These are phyloP conservation scores for Solenopsis invicta DNA, from an alignment of 1,140 invertebrate genomes.

Conservation along the genomic window DNA sequence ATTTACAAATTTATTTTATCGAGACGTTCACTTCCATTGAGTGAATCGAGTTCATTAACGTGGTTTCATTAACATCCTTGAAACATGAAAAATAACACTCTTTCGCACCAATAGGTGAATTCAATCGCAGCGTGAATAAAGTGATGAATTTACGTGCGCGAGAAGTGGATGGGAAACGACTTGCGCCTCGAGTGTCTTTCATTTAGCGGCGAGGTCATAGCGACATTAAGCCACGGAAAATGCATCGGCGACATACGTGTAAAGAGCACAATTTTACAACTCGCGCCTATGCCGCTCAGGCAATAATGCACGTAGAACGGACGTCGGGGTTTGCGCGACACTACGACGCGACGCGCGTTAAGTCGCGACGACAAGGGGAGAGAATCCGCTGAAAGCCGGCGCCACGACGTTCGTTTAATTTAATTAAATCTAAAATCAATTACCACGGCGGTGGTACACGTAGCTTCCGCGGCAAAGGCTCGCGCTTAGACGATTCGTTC, in stretches of 20 bases:
- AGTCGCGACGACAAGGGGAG: constrained; percentile 39
- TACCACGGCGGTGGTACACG: constrained; percentile 14
- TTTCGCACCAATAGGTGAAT: constrained; percentile 17
- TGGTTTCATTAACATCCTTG: background rate
- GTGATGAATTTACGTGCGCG: constrained; percentile 34
- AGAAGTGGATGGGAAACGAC: constrained; percentile 28
- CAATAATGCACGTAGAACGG: constrained; percentile 23
- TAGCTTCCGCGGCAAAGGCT: constrained; percentile 56
- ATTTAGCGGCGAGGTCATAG: background rate
- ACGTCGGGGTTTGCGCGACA: constrained; percentile 2
- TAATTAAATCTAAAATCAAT: constrained; percentile 75
- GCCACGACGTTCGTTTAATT: constrained; percentile 65
- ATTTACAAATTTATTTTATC: constrained; percentile 19
- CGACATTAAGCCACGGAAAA: constrained; percentile 18
- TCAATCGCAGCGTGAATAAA: constrained; percentile 20
- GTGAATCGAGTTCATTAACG: background rate
- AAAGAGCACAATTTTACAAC: constrained; percentile 47
- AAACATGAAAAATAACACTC: constrained; percentile 6
- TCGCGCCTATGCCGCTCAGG: background rate
- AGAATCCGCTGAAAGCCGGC: constrained; percentile 65
- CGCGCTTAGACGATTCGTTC: constrained; percentile 3
- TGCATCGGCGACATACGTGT: constrained; percentile 4
- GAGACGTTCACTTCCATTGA: background rate
- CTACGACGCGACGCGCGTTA: background rate
- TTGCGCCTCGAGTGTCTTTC: background rate